Conservation (phyloP, 2,113 vertebrate genomes). For the Piaya cayana region DNA sequence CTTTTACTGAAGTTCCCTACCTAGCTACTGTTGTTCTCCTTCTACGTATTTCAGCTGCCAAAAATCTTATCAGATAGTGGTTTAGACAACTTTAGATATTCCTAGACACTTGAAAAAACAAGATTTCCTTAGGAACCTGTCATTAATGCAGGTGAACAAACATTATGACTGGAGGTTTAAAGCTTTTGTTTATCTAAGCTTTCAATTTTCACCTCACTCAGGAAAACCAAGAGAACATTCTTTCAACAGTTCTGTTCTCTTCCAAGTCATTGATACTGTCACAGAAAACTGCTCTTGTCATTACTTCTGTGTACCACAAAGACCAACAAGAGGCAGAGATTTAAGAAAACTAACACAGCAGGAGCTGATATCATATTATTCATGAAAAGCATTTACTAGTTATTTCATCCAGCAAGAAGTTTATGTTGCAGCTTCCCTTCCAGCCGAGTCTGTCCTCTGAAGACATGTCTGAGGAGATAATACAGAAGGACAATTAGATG, state of each 20-base stretch:
- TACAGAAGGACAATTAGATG: neutral
- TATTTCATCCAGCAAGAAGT: conserved; percentile 30
- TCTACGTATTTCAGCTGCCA: neutral
- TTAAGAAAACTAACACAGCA: conserved; percentile 32
- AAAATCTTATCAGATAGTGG: neutral
- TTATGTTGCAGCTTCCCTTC: conserved; percentile 25
- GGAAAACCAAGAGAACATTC: neutral
- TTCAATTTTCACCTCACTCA: neutral
- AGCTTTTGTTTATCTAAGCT: neutral
- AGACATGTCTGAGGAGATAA: neutral
- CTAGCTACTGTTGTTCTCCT: neutral
- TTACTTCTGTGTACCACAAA: neutral
- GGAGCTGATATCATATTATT: neutral
- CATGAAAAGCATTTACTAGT: conserved; percentile 11
- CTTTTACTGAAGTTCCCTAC: neutral
- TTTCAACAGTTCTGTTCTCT: neutral
- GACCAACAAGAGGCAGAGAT: neutral
- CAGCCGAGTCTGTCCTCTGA: conserved; percentile 1
- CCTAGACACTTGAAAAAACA: neutral
- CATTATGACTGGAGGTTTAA: neutral
- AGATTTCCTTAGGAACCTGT: neutral
- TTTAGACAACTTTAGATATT: neutral
- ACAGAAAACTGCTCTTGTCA: neutral
- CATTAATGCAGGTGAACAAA: neutral
- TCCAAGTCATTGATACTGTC: neutral